A percentile compares a stretch with the other conserved stretches of the same genome.
Evolutionary conservation across 2,888 invertebrate species (phyloP).

Genomic region (Eupeodes latifasciatus): DNA sequence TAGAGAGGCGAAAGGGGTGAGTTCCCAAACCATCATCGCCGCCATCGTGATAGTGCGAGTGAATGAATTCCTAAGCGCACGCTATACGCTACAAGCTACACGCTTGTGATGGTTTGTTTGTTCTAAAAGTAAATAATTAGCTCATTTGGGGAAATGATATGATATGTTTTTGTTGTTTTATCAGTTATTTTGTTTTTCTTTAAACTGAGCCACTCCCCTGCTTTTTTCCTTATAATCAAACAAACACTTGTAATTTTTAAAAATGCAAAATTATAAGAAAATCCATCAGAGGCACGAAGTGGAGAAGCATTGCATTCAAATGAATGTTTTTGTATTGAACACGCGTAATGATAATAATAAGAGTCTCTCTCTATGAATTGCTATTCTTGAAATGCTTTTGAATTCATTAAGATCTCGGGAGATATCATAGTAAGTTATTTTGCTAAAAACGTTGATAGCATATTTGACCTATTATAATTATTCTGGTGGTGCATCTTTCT

Average conservation of each 20-base stretch:
- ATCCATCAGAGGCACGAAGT: no score
- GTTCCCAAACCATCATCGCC: not conserved
- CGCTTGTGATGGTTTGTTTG: not conserved
- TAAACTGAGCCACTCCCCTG: constrained; percentile 21
- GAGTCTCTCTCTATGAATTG: not conserved
- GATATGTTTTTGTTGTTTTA: constrained; percentile 11
- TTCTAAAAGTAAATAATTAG: constrained; percentile 32
- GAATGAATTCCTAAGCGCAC: constrained; percentile 26
- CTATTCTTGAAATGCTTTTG: not conserved
- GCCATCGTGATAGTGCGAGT: constrained; percentile 22
- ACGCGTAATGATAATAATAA: not conserved
- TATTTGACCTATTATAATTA: not conserved
- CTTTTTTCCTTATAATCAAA: not conserved
- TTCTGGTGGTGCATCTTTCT: no score
- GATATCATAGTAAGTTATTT: not conserved
- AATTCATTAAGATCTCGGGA: not conserved
- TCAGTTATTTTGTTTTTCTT: not conserved
- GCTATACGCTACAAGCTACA: not conserved
- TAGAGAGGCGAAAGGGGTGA: not conserved
- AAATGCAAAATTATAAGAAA: not conserved
- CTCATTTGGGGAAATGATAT: constrained; percentile 8
- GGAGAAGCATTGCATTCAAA: not conserved
- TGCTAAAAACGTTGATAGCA: not conserved
- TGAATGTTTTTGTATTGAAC: not conserved
- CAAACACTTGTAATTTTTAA: not conserved